A percentile compares a stretch with the other conserved stretches of the same genome.
phyloP scores from a whole-genome alignment of 2,888 invertebrate species.

The Cosmia trapezina region DNA sequence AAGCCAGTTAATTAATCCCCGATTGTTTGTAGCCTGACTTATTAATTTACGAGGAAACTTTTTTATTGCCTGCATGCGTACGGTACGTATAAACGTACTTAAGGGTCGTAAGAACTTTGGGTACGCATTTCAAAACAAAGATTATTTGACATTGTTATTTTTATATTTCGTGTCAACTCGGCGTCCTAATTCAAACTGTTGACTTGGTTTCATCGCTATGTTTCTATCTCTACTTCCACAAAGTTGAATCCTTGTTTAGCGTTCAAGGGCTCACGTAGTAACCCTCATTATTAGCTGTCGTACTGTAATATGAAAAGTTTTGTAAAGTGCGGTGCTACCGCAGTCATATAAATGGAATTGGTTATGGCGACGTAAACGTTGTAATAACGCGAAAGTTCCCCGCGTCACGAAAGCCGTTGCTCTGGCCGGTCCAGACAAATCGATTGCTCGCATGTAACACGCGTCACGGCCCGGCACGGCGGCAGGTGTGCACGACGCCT shows the following conservation, averaged over 20 bases:
- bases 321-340: conserved; percentile 70
- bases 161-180: conserved; percentile 22
- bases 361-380: conserved; percentile 81
- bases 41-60: conserved; percentile 42
- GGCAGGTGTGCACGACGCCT: conserved; percentile 80
- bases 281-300: conserved; percentile 76
- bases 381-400: conserved; percentile 80
- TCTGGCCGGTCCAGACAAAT: conserved; percentile 83
- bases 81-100: conserved; percentile 10
- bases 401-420: conserved; percentile 80
- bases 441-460: conserved; percentile 82
- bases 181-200: conserved; percentile 66
- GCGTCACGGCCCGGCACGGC: conserved; percentile 63
- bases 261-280: conserved; percentile 73
- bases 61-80: conserved; percentile 32
- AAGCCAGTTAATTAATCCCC: conserved; percentile 58
- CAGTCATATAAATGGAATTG: conserved; percentile 78
- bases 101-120: not conserved
- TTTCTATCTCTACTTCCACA: conserved; percentile 71
- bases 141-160: conserved; percentile 5
- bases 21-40: conserved; percentile 49
- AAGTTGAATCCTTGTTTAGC: conserved; percentile 73
- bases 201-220: conserved; percentile 67
- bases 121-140: not conserved
- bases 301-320: conserved; percentile 77